Conservation (phyloP, 2,888 invertebrate genomes). For the Cataglyphis cursor region DNA sequence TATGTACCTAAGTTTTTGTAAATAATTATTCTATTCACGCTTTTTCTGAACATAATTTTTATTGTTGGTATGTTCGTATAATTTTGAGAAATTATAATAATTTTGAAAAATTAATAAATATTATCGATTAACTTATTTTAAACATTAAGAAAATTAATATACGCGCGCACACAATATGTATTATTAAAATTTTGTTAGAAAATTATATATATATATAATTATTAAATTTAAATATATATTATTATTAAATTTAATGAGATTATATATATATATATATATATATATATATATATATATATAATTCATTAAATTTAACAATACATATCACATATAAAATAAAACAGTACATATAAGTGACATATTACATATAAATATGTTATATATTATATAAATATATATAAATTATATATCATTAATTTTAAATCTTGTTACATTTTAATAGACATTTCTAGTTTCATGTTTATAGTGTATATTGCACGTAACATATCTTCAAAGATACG, state of each 20-base stretch:
- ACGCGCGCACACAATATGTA: no score
- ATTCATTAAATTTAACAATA: background rate
- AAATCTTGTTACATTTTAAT: background rate
- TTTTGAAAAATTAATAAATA: no score
- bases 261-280: background rate
- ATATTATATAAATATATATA: background rate
- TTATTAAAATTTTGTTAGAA: background rate
- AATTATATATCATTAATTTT: background rate
- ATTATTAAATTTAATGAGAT: no score
- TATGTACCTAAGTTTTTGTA: background rate
- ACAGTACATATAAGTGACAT: no score
- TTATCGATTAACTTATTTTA: background rate
- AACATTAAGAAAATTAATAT: background rate
- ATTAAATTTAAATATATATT: no score
- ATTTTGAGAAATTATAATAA: no score
- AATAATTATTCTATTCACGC: no score
- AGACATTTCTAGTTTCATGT: conserved; percentile 19
- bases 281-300: background rate
- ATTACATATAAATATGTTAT: background rate
- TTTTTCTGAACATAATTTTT: background rate
- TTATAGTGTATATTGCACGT: background rate
- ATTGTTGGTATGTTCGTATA: background rate
- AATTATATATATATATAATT: background rate
- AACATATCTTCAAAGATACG: background rate
- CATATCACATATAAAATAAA: background rate